Percentiles rank a stretch among this genome's conserved stretches.
Conservation (phyloP, 1,140 invertebrate genomes). For the Drosophila watanabei region DNA sequence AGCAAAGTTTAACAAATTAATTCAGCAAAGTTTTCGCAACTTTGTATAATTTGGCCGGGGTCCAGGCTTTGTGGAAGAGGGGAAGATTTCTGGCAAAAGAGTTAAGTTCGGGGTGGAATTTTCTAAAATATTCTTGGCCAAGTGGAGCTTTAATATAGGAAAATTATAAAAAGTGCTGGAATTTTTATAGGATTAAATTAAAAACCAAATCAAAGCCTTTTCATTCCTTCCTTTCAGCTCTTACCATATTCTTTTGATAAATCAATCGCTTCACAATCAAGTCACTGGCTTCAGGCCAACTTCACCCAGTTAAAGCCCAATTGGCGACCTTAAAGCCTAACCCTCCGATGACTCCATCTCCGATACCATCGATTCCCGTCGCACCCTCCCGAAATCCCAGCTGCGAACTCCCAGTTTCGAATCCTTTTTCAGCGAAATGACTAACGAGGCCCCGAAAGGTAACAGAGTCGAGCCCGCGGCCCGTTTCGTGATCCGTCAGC, state of each 20-base stretch:
- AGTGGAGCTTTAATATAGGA: conserved; percentile 18
- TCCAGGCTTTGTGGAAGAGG: conserved; percentile 24
- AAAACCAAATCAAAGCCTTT: background rate
- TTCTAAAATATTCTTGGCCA: conserved; percentile 51
- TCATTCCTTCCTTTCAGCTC: background rate
- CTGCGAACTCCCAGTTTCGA: conserved; percentile 45
- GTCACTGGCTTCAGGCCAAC: background rate
- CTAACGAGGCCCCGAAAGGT: conserved; percentile 49
- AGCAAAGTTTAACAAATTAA: conserved; percentile 78
- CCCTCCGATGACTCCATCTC: conserved; percentile 37
- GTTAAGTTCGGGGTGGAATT: background rate
- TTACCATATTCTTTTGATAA: background rate
- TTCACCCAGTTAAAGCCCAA: conserved; percentile 12
- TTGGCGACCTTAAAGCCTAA: conserved; percentile 38
- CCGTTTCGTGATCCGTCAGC: conserved; percentile 66
- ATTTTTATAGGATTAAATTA: background rate
- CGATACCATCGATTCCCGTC: conserved; percentile 39
- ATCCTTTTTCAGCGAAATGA: conserved; percentile 54
- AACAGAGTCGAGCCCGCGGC: conserved; percentile 28
- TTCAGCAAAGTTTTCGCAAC: conserved; percentile 71
- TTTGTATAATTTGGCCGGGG: conserved; percentile 67
- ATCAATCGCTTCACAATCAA: background rate
- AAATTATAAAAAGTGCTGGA: background rate
- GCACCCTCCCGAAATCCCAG: conserved; percentile 33
- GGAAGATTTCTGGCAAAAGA: background rate